Evolutionary conservation across 2,113 vertebrate genomes (phyloP).

Genomic region (Oceanodroma tethys): DNA sequence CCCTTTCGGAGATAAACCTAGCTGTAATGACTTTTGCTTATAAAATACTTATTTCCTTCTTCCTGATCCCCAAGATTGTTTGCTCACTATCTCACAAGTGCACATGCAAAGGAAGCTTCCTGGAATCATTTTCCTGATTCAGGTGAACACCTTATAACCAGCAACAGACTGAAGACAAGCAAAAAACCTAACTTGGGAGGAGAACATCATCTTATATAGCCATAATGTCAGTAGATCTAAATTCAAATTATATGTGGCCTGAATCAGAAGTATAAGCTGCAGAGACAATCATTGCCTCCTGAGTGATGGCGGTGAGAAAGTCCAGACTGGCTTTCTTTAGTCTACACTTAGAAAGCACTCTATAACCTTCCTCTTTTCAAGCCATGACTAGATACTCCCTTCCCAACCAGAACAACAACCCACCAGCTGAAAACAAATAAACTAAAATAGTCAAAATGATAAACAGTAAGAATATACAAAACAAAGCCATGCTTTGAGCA

Average conservation of each 20-base stretch:
- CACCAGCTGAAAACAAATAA: background rate
- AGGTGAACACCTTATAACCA: background rate
- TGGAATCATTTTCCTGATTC: background rate
- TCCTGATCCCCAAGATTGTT: background rate
- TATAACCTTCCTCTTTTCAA: background rate
- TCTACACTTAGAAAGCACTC: background rate
- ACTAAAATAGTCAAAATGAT: background rate
- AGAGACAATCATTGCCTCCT: background rate
- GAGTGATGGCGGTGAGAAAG: background rate
- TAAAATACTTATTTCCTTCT: background rate
- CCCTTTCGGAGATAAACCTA: background rate
- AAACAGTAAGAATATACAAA: background rate
- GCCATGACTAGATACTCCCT: background rate
- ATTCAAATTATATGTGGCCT: background rate
- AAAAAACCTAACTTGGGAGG: background rate
- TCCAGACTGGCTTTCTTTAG: background rate
- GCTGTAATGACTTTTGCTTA: background rate
- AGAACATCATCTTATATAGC: background rate
- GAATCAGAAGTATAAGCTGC: background rate
- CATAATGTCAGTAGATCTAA: background rate
- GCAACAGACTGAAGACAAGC: background rate
- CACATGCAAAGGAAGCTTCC: background rate
- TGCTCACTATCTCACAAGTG: background rate
- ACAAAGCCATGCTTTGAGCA: background rate
- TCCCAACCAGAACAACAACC: background rate